These are phyloP conservation scores for Nicator chloris DNA, from an alignment of 2,113 vertebrate genomes.

Conservation along the genomic window DNA sequence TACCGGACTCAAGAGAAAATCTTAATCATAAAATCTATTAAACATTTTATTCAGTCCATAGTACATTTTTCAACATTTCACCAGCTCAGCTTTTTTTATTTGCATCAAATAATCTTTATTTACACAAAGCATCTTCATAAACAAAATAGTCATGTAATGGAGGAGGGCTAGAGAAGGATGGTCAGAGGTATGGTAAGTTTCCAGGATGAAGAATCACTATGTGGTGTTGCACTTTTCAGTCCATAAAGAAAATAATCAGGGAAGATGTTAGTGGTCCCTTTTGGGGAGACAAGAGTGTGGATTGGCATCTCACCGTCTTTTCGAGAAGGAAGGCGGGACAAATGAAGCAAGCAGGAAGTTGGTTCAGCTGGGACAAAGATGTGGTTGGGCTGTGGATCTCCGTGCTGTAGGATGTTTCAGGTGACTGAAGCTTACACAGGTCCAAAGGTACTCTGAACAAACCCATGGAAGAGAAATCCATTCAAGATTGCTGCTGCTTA, in stretches of 20 bases:
- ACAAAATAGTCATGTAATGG: neutral
- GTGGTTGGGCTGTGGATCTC: accelerated
- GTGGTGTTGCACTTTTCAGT: neutral
- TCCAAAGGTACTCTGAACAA: neutral
- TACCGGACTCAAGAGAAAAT: neutral
- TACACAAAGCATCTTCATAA: neutral
- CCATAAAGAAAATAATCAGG: neutral
- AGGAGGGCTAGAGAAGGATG: neutral
- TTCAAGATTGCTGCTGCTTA: neutral
- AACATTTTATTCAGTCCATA: neutral
- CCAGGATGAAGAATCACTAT: neutral
- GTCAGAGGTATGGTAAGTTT: neutral
- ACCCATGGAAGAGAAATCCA: neutral
- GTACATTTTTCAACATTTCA: neutral
- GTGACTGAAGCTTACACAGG: neutral
- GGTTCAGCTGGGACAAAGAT: neutral
- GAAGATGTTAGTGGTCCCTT: neutral
- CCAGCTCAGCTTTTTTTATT: neutral
- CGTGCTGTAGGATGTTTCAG: neutral
- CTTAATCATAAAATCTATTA: slow-evolving; percentile 1
- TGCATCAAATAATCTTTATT: neutral
- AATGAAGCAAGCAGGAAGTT: neutral
- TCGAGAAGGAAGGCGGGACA: neutral
- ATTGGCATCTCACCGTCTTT: neutral
- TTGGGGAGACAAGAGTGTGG: neutral